Evolutionary conservation across 92 coral and sea anemone genomes (phyloP).

Genomic region (Palythoa heliodiscus): DNA sequence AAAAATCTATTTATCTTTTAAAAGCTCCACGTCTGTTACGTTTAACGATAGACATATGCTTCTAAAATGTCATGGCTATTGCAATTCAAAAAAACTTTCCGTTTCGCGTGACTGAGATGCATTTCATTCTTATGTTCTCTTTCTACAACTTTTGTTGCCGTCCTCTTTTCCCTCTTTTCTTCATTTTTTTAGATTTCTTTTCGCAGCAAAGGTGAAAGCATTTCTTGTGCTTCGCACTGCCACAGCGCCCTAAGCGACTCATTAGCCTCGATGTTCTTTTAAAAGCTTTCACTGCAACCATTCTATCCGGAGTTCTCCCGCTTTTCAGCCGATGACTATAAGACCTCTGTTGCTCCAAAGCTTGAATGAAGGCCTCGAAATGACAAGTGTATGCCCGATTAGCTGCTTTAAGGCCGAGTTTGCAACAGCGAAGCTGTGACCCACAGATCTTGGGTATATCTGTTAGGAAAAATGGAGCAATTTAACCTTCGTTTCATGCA

Average conservation of each 20-base stretch:
- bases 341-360: constrained; percentile 29
- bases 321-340: constrained; percentile 25
- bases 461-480: background rate
- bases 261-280: constrained; percentile 27
- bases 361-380: constrained; percentile 35
- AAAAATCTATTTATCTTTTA: background rate
- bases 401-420: constrained; percentile 25
- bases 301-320: constrained; percentile 21
- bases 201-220: constrained; percentile 39
- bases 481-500: background rate
- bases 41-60: background rate
- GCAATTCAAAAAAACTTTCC: background rate
- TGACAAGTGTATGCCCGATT: constrained; percentile 30
- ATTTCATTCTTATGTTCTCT: no score
- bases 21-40: background rate
- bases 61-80: constrained; percentile 3
- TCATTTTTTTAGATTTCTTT: constrained; percentile 22
- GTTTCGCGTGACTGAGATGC: background rate
- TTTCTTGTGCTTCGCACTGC: constrained; percentile 20
- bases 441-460: constrained; percentile 13
- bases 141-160: background rate
- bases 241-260: constrained; percentile 34
- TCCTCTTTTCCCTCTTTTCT: background rate
- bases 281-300: constrained; percentile 31
- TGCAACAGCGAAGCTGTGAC: constrained; percentile 22